Conservation (phyloP, 2,797 vertebrate genomes). For the Oophaga sylvatica region DNA sequence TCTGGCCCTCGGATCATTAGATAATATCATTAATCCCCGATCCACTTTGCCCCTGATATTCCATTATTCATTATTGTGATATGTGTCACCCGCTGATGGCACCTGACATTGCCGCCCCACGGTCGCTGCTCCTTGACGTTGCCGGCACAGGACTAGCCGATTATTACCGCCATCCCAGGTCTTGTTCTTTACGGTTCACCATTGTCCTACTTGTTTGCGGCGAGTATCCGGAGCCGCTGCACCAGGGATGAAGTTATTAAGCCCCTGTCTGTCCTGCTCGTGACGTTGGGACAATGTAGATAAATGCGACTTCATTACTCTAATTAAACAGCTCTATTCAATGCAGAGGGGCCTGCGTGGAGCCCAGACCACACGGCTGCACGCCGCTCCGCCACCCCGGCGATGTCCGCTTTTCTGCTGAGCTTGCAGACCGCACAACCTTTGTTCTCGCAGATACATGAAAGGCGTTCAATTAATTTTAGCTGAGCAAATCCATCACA, state of each 20-base stretch:
- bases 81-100: neutral
- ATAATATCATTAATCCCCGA: neutral
- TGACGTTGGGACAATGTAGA: neutral
- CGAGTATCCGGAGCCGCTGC: neutral
- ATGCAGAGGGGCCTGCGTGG: neutral
- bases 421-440: constrained; percentile 36
- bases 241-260: neutral
- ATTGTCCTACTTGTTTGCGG: neutral
- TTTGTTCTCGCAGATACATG: constrained; percentile 34
- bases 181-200: neutral
- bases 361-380: neutral
- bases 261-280: neutral
- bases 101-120: neutral
- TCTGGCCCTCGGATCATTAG: no score
- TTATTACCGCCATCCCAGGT: neutral
- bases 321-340: constrained; percentile 34
- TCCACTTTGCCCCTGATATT: neutral
- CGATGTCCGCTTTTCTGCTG: neutral
- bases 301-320: constrained; percentile 26
- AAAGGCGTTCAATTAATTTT: neutral
- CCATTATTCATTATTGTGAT: neutral
- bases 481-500: neutral
- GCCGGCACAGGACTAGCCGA: neutral
- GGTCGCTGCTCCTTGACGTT: neutral
- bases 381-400: no score